These are phyloP conservation scores for Hippocampus guttulatus DNA, from an alignment of 2,113 vertebrate species.

Conservation along the genomic window DNA sequence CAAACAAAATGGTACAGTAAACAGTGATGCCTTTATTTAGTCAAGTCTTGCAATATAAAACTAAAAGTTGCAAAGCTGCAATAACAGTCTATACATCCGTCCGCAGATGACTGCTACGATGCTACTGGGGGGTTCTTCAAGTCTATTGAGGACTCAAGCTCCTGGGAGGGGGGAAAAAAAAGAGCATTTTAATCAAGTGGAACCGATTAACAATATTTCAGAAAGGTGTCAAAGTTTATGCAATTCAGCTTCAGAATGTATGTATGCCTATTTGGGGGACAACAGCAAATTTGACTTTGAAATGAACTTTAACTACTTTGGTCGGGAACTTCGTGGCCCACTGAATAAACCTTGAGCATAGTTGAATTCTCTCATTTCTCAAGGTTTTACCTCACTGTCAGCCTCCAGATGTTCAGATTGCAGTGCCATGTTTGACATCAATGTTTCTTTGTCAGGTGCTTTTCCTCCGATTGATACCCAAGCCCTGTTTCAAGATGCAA, in stretches of 20 bases:
- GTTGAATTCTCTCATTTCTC: not conserved
- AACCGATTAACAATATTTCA: not conserved
- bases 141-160: constrained; percentile 50
- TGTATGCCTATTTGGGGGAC: not conserved
- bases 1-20: not conserved
- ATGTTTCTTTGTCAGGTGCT: constrained; percentile 63
- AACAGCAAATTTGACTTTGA: not conserved
- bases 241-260: not conserved
- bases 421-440: constrained; percentile 66
- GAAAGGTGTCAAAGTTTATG: not conserved
- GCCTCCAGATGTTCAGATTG: constrained; percentile 49
- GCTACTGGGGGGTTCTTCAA: constrained; percentile 9
- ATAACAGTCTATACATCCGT: not conserved
- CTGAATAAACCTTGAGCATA: not conserved
- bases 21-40: not conserved
- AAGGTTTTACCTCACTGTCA: constrained; percentile 52
- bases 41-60: not conserved
- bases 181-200: not conserved
- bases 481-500: constrained; percentile 31
- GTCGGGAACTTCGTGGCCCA: not conserved
- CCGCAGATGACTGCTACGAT: not conserved
- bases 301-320: not conserved
- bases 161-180: constrained; percentile 24
- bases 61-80: not conserved
- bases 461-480: constrained; percentile 21